These are phyloP conservation scores for Sicus ferrugineus DNA, from an alignment of 2,888 invertebrate species.

Conservation along the genomic window DNA sequence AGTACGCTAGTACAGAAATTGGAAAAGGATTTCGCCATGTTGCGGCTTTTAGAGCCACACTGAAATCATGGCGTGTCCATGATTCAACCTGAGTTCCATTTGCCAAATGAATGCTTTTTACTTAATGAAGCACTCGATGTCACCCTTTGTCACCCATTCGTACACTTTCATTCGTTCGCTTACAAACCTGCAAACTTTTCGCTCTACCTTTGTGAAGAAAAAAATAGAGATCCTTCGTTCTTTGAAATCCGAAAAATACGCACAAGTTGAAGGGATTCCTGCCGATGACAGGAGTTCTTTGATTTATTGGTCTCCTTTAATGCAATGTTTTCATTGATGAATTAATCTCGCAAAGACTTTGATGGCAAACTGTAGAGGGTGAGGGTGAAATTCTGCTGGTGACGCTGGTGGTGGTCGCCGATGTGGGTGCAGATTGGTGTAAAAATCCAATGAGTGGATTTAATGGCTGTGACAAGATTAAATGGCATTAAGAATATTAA, in stretches of 20 bases:
- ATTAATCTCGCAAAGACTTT: constrained; percentile 46
- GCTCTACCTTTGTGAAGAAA: not conserved
- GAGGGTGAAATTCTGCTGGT: not conserved
- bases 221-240: not conserved
- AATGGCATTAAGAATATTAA: constrained; percentile 28
- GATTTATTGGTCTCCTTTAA: constrained; percentile 50
- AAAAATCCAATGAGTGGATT: not conserved
- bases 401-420: not conserved
- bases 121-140: constrained; percentile 20
- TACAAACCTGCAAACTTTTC: not conserved
- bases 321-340: constrained; percentile 51
- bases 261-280: constrained; percentile 2
- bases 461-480: not conserved
- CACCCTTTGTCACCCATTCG: not conserved
- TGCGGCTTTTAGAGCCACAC: constrained; percentile 15
- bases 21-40: not conserved
- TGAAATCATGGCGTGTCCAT: not conserved
- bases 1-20: not conserved
- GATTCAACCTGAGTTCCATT: not conserved
- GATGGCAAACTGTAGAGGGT: constrained; percentile 7
- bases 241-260: not conserved
- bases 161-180: not conserved
- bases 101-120: not conserved
- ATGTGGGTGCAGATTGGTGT: not conserved
- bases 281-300: constrained; percentile 27